These are phyloP conservation scores for Taxidea taxus DNA, from an alignment of 2,113 vertebrate species.

Conservation along the genomic window DNA sequence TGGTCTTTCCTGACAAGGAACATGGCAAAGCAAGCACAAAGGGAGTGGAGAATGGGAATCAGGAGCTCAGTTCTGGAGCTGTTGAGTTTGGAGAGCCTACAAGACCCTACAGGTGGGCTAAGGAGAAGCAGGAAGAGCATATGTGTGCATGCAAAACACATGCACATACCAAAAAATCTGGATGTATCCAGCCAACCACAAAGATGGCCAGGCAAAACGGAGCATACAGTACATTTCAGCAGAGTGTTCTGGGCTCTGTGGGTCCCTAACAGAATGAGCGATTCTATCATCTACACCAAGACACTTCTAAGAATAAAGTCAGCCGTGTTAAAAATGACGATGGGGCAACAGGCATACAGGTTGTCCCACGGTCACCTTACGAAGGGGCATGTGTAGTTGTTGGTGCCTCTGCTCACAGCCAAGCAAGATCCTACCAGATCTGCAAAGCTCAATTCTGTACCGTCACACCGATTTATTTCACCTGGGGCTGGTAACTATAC, in stretches of 20 bases:
- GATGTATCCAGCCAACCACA: neutral
- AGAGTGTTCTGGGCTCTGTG: neutral
- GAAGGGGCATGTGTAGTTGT: neutral
- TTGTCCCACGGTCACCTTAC: neutral
- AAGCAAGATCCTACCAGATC: neutral
- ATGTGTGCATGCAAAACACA: neutral
- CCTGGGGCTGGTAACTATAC: neutral
- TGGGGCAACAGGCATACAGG: neutral
- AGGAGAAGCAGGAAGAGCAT: neutral
- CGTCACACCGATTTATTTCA: neutral
- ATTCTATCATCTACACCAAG: neutral
- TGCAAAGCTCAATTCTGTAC: neutral
- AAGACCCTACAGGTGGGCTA: neutral
- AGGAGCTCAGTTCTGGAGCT: neutral
- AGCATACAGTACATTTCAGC: neutral
- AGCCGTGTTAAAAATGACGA: neutral
- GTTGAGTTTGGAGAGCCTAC: neutral
- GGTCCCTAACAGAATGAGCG: neutral
- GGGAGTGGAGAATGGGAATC: no score
- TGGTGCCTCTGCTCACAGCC: neutral
- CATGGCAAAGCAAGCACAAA: fast-evolving
- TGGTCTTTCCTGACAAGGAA: neutral
- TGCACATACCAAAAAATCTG: neutral
- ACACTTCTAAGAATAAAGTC: neutral
- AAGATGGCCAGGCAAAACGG: neutral